These are phyloP conservation scores for Leptinotarsa lineolata DNA, from an alignment of 1,140 invertebrate genomes.

Conservation along the genomic window DNA sequence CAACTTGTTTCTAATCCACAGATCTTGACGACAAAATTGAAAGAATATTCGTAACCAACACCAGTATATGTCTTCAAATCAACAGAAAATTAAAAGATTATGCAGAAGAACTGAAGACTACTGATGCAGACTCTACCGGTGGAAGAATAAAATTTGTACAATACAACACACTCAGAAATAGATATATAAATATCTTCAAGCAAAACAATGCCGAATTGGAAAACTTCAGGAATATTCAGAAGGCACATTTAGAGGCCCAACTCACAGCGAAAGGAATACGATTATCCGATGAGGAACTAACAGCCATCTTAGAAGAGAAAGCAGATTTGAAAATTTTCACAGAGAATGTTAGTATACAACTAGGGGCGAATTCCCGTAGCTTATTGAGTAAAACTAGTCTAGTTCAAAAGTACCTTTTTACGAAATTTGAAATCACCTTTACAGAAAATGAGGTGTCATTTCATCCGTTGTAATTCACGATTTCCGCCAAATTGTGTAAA, in stretches of 20 bases:
- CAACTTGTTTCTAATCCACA: slow-evolving; percentile 27
- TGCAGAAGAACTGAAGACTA: slow-evolving; percentile 38
- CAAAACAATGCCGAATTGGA: slow-evolving; percentile 41
- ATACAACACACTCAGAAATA: slow-evolving; percentile 43
- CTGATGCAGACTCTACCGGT: slow-evolving; percentile 34
- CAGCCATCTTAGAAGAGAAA: slow-evolving; percentile 38
- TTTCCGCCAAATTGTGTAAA: too few relatives aligned
- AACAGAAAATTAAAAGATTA: slow-evolving; percentile 44
- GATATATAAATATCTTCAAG: slow-evolving; percentile 42
- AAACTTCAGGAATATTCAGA: slow-evolving; percentile 40
- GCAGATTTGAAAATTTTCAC: slow-evolving; percentile 48
- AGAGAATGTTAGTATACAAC: slow-evolving; percentile 44
- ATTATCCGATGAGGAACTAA: slow-evolving; percentile 44
- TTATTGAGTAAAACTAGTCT: too few relatives aligned
- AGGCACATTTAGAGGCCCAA: slow-evolving; percentile 38
- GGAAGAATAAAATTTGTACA: slow-evolving; percentile 48
- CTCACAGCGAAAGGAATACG: slow-evolving; percentile 43
- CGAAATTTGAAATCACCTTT: too few relatives aligned
- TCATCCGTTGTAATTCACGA: too few relatives aligned
- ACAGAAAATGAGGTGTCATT: too few relatives aligned
- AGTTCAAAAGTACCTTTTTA: too few relatives aligned
- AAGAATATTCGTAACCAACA: slow-evolving; percentile 44
- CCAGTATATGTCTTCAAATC: slow-evolving; percentile 38
- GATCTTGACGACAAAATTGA: slow-evolving; percentile 44
- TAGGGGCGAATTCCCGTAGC: too few relatives aligned